Evolutionary conservation across 2,113 vertebrate species (phyloP).

Genomic region (Myiozetetes cayanensis): DNA sequence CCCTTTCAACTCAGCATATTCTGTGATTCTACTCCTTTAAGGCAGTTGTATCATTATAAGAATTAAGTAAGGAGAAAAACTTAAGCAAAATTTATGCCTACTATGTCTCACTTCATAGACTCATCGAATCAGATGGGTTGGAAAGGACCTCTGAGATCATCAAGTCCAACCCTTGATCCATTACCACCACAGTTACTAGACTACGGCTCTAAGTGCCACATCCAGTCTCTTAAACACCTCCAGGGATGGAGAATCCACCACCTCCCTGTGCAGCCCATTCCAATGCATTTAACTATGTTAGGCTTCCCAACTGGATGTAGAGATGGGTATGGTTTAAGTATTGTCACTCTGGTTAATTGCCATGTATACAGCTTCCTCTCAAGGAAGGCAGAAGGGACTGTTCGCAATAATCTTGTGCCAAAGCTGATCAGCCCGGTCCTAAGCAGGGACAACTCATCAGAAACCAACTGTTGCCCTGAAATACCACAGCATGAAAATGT

Average conservation of each 20-base stretch:
- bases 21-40: neutral
- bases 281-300: neutral
- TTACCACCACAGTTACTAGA: no score
- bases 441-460: neutral
- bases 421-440: neutral
- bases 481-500: neutral
- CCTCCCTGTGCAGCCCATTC: no score
- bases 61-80: neutral
- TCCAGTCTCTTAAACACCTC: no score
- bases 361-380: neutral
- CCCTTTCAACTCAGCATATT: neutral
- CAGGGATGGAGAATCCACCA: no score
- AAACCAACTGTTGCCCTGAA: neutral
- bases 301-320: neutral
- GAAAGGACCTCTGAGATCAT: no score
- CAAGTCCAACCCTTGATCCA: no score
- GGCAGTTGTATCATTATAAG: neutral
- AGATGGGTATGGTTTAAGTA: neutral
- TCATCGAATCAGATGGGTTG: no score
- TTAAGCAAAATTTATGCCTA: neutral
- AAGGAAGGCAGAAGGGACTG: neutral
- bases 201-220: no score
- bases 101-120: neutral
- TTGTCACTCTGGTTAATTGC: neutral
- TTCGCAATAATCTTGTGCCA: neutral